Conservation (phyloP, 2,888 invertebrate species). For the Phymatocera aterrima region DNA sequence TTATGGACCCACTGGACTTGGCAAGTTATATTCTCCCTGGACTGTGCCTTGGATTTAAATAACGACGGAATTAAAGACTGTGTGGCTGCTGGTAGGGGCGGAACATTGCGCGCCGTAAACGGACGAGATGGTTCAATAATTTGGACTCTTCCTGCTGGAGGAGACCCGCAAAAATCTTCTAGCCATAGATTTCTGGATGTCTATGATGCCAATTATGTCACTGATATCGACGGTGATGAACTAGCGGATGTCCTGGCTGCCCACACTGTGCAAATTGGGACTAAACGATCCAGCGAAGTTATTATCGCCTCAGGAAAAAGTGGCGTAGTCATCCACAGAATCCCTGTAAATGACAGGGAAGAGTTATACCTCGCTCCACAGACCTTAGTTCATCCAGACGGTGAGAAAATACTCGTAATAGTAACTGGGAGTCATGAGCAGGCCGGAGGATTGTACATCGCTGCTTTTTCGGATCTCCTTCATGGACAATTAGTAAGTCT, state of each 20-base stretch:
- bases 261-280: constrained; percentile 78
- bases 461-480: constrained; percentile 78
- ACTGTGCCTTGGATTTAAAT: constrained; percentile 84
- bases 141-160: constrained; percentile 80
- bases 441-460: constrained; percentile 83
- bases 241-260: constrained; percentile 83
- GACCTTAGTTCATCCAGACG: constrained; percentile 78
- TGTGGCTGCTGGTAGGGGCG: constrained; percentile 84
- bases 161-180: constrained; percentile 65
- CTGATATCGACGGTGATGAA: constrained; percentile 84
- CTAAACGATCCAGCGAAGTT: constrained; percentile 79
- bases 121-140: constrained; percentile 81
- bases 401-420: constrained; percentile 81
- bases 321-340: constrained; percentile 80
- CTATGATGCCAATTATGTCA: constrained; percentile 83
- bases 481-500: constrained; percentile 74
- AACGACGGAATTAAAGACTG: constrained; percentile 84
- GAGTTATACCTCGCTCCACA: constrained; percentile 87
- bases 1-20: constrained; percentile 86
- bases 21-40: constrained; percentile 84
- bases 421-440: constrained; percentile 86
- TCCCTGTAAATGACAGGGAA: constrained; percentile 80
- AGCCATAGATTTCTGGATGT: constrained; percentile 75
- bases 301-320: constrained; percentile 83
- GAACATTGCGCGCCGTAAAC: constrained; percentile 81